Percentiles rank a stretch among this genome's conserved stretches.
These are phyloP conservation scores for Cynoglossus semilaevis DNA, from an alignment of 2,113 vertebrate species.

Conservation along the genomic window DNA sequence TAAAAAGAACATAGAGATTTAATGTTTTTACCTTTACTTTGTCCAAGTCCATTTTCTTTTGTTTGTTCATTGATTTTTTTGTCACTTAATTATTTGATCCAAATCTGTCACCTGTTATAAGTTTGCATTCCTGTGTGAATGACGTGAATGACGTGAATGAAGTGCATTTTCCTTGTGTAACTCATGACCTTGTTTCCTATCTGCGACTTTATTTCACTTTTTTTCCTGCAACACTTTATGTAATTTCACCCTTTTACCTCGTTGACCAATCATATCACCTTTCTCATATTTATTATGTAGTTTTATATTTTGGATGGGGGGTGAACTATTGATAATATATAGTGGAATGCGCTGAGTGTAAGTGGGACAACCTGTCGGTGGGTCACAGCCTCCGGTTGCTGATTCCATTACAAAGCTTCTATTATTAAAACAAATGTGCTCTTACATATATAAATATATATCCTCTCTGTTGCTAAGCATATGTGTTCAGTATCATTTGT, in stretches of 20 bases:
- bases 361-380: slow-evolving; percentile 18
- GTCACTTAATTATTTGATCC: too few relatives aligned
- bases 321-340: slow-evolving; percentile 64
- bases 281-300: slow-evolving; percentile 74
- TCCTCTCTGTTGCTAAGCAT: slow-evolving; percentile 51
- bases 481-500: slow-evolving; percentile 51
- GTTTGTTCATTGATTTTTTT: too few relatives aligned
- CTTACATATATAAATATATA: slow-evolving; percentile 61
- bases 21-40: too few relatives aligned
- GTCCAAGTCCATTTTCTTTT: too few relatives aligned
- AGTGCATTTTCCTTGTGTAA: too few relatives aligned
- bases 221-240: slow-evolving; percentile 1
- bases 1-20: slow-evolving; percentile 37
- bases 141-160: slow-evolving; percentile 12
- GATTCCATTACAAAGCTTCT: slow-evolving; percentile 76
- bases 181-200: neutral
- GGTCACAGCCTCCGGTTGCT: slow-evolving; percentile 45
- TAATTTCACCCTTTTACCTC: slow-evolving; percentile 62
- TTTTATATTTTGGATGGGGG: slow-evolving; percentile 9
- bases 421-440: slow-evolving; percentile 71
- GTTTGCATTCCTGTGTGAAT: too few relatives aligned
- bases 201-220: slow-evolving; percentile 10
- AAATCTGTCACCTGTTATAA: too few relatives aligned
- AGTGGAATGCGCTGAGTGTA: slow-evolving; percentile 53
- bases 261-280: slow-evolving; percentile 72